Evolutionary conservation across 2,888 invertebrate species (phyloP).

Genomic region (Eupeodes latifasciatus): DNA sequence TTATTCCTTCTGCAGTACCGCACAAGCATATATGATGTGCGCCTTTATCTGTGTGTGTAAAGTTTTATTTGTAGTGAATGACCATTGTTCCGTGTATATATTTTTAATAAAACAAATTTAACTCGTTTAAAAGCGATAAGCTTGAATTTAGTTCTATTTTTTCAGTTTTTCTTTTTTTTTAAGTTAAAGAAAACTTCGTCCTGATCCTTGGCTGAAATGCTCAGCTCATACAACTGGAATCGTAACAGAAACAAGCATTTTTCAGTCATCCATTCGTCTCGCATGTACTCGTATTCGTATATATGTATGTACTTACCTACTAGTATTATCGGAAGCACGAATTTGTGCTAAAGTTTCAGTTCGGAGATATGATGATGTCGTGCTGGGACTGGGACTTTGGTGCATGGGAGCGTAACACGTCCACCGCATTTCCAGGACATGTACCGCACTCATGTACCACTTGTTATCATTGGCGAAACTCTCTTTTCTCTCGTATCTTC

Average conservation of each 20-base stretch:
- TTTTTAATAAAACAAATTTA: neutral
- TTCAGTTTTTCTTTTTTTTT: neutral
- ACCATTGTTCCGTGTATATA: neutral
- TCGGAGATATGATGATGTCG: constrained; percentile 63
- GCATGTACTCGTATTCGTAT: neutral
- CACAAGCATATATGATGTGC: no score
- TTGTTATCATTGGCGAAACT: constrained; percentile 71
- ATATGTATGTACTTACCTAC: neutral
- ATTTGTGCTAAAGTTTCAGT: constrained; percentile 68
- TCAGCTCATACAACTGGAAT: constrained; percentile 11
- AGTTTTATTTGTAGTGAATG: neutral
- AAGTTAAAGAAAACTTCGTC: constrained; percentile 12
- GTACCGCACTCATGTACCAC: constrained; percentile 69
- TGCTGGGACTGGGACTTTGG: constrained; percentile 25
- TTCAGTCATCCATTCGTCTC: constrained; percentile 30
- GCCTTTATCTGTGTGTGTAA: no score
- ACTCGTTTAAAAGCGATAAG: constrained; percentile 13
- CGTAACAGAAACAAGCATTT: constrained; percentile 27
- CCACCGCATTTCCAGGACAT: constrained; percentile 67
- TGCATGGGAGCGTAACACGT: constrained; percentile 62
- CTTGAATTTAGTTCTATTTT: neutral
- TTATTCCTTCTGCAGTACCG: no score
- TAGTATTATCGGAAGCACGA: constrained; percentile 69
- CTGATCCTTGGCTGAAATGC: neutral
- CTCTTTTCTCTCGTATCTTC: constrained; percentile 3